phyloP scores from a whole-genome alignment of 2,888 invertebrate genomes.

The Eristalis tenax region DNA sequence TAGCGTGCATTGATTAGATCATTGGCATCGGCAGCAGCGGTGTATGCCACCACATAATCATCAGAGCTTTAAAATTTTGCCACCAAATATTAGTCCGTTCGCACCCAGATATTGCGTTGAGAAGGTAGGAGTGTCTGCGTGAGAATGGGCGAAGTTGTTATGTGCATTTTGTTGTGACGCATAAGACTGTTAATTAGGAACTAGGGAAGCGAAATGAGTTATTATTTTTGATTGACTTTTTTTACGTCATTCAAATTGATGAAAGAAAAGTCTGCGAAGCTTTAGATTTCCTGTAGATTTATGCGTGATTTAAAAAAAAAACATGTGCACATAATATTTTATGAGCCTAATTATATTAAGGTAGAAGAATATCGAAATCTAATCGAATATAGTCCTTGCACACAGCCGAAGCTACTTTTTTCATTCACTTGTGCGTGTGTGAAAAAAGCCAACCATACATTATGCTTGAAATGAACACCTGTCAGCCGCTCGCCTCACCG shows the following conservation, averaged over 20 bases:
- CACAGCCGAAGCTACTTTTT: not conserved
- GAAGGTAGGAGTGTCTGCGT: not conserved
- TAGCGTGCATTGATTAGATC: not conserved
- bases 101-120: not conserved
- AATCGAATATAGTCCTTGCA: not conserved
- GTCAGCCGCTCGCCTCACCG: constrained; percentile 60
- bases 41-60: not conserved
- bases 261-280: not conserved
- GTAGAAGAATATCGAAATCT: no score
- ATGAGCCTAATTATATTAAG: not conserved
- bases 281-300: no score
- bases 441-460: not conserved
- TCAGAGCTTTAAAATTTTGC: not conserved
- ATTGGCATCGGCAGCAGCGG: not conserved
- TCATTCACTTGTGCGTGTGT: not conserved
- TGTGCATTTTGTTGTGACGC: not conserved
- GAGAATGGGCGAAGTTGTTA: not conserved
- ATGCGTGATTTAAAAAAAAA: no score
- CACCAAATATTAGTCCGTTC: not conserved
- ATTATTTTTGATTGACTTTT: not conserved
- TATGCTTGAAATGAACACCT: constrained; percentile 16
- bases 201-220: not conserved
- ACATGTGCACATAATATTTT: not conserved
- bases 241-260: not conserved
- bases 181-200: not conserved